Base-by-base conservation (phyloP, 2,113 vertebrate genomes). In the Xenopus laevis region DNA sequence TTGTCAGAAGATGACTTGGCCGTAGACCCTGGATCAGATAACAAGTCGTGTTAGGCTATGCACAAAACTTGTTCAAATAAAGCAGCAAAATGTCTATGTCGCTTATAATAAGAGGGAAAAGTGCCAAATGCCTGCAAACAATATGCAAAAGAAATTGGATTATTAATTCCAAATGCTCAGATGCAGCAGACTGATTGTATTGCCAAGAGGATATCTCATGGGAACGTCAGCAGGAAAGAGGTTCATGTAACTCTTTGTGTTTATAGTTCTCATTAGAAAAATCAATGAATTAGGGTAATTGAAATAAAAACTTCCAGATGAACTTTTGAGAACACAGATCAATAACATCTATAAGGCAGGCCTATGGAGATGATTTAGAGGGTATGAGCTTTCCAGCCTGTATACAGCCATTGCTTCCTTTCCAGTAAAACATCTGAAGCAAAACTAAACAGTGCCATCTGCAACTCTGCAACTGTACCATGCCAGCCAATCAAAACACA, bases 91-190 rank as follows among this genome's bases (percentile, higher is more conserved):
- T 53, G 53, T 60, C n/a, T 65, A 65, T 0, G 2, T 50, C 76
- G 71, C 63, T 44, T 13, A 0, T 0, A 44, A 40, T 73, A 79
- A 78, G 53, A 46, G 47, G 44, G 23, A 27, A 50, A 12, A 13
- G 15, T 2, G 1, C 13, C 11, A 64, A 12, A 50, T 74, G 78
- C 62, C 60, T 79, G 20, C 15, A 80, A 79, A 74, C 4, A 0
- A 67, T 45, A 60, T 60, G 20, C 55, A 74, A 68, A 10, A 55
- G 57, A 66, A 55, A 30, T 45, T 45, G 53, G 21, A 60, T 61
- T 79, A 83, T 74, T 80, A 74, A 80, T 79, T 79, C 78, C 79
- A 81, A 79, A 77, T 57, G 53, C 21, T 23, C 52, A 79, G 30
- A 58, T 70, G 76, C 65, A 77, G 58, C 0, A 74, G 59, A 33